These are phyloP conservation scores for Muschampia plurimacula DNA, from an alignment of 2,888 invertebrate genomes.

Conservation along the genomic window DNA sequence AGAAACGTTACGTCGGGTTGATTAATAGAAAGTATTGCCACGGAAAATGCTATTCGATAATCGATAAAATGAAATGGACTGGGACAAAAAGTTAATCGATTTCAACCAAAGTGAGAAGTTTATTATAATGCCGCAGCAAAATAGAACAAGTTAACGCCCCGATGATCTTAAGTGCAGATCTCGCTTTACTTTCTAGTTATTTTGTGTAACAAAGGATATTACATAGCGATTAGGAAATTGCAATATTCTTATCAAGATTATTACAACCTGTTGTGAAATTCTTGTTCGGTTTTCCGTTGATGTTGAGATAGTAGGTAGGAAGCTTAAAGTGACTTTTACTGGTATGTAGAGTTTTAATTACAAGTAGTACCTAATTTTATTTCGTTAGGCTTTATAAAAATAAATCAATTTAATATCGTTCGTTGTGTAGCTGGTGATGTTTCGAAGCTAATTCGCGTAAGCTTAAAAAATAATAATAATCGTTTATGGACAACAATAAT, in stretches of 20 bases:
- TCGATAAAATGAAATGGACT: constrained; percentile 14
- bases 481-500: too few species aligned
- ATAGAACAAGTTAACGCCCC: constrained; percentile 14
- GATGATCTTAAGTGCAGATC: constrained; percentile 5
- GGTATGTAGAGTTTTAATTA: too few species aligned
- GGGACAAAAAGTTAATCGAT: constrained; percentile 30
- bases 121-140: constrained; percentile 2
- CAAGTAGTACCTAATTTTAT: too few species aligned
- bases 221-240: constrained; percentile 10
- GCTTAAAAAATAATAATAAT: too few species aligned
- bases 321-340: background rate
- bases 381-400: too few species aligned
- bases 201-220: constrained; percentile 27
- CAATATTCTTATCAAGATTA: constrained; percentile 5
- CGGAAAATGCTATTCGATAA: constrained; percentile 17
- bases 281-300: background rate
- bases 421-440: too few species aligned
- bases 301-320: background rate
- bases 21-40: constrained; percentile 44
- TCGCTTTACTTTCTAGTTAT: constrained; percentile 17
- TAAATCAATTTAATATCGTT: too few species aligned
- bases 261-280: constrained; percentile 7
- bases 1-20: constrained; percentile 40
- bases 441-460: too few species aligned
- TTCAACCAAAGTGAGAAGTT: constrained; percentile 12